Conservation (phyloP, 2,113 vertebrate species). For the Isurus oxyrinchus region DNA sequence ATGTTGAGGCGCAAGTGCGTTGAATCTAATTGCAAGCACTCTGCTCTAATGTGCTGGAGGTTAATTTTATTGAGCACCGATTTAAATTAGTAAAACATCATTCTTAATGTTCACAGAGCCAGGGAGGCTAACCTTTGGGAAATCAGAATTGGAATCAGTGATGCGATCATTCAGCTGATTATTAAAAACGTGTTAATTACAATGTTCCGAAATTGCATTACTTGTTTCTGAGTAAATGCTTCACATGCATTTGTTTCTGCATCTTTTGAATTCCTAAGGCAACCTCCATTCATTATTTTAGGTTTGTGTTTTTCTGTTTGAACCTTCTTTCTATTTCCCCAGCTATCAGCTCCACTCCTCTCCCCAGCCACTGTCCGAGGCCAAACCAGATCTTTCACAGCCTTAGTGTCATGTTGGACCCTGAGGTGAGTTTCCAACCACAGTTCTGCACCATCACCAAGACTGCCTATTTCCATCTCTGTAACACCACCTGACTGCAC, state of each 20-base stretch:
- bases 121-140: not conserved
- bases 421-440: too few species aligned
- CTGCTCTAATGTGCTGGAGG: not conserved
- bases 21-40: not conserved
- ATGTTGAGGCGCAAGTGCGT: not conserved
- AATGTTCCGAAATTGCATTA: not conserved
- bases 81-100: conserved; percentile 25
- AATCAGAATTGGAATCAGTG: not conserved
- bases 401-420: too few species aligned
- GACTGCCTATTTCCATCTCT: too few species aligned
- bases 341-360: not conserved
- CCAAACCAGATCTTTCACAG: not conserved
- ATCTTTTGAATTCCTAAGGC: not conserved
- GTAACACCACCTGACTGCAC: too few species aligned
- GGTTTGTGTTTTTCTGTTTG: not conserved
- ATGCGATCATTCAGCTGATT: not conserved
- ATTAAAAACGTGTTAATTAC: conserved; percentile 16
- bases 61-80: not conserved
- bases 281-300: not conserved
- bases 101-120: not conserved
- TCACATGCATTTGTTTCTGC: not conserved
- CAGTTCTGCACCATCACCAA: too few species aligned
- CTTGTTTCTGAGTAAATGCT: not conserved
- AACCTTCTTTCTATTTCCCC: not conserved
- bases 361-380: not conserved